Conservation (phyloP, 1,140 invertebrate genomes). For the Apis laboriosa region DNA sequence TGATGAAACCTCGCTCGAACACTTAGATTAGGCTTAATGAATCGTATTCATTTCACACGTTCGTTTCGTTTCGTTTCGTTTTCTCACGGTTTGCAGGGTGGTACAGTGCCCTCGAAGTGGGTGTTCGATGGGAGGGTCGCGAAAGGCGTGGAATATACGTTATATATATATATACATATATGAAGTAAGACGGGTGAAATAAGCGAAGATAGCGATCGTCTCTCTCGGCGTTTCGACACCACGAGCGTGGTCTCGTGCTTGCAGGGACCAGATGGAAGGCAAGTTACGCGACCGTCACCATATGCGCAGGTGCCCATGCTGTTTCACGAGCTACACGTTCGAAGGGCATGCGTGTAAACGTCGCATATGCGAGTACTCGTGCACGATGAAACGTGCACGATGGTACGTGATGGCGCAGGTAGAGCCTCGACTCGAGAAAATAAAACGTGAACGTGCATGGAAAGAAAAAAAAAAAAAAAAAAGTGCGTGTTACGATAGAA, state of each 20-base stretch:
- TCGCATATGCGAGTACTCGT: not conserved
- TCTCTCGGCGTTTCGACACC: slow-evolving; percentile 31
- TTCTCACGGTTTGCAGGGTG: too few relatives aligned
- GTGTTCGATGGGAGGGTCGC: not conserved
- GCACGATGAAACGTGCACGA: not conserved
- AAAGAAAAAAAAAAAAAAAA: slow-evolving; percentile 34
- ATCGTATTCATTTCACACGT: too few relatives aligned
- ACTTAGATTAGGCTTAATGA: too few relatives aligned
- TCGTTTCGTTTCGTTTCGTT: too few relatives aligned
- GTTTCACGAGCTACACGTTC: slow-evolving; percentile 47
- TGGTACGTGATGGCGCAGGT: not conserved
- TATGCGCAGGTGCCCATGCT: slow-evolving; percentile 77
- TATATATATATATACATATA: slow-evolving; percentile 8
- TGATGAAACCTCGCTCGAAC: too few relatives aligned
- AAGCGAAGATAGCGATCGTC: slow-evolving; percentile 33
- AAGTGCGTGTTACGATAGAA: slow-evolving; percentile 56
- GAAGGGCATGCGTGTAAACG: not conserved
- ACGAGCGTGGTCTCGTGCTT: slow-evolving; percentile 20
- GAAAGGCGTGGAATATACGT: slow-evolving; percentile 16
- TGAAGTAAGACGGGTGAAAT: not conserved
- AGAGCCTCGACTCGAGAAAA: slow-evolving; percentile 12
- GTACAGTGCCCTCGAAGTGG: too few relatives aligned
- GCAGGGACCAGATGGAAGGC: slow-evolving; percentile 70
- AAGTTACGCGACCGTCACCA: slow-evolving; percentile 59
- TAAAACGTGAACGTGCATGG: slow-evolving; percentile 35